A percentile compares a stretch with the other conserved stretches of the same genome.
Conservation (phyloP, 2,797 vertebrate genomes). For the Hozukius guyotensis region DNA sequence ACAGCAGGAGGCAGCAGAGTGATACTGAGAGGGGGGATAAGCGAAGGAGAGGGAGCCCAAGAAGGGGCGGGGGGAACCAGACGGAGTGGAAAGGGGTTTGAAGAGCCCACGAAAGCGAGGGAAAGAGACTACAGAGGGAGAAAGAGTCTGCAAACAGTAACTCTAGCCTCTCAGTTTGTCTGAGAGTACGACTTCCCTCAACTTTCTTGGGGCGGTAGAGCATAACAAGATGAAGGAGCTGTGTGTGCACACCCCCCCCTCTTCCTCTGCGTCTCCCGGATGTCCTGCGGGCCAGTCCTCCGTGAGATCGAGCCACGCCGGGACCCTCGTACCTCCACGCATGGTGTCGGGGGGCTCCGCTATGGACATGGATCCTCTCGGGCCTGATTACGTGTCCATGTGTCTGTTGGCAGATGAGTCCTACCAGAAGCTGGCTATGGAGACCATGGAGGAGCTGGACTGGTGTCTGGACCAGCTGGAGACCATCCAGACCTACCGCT, state of each 20-base stretch:
- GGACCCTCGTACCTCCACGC: constrained; percentile 51
- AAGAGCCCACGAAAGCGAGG: constrained; percentile 43
- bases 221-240: constrained; percentile 87
- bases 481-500: constrained; percentile 98
- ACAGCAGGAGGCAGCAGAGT: constrained; percentile 69
- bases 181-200: constrained; percentile 58
- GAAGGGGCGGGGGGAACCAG: constrained; percentile 44
- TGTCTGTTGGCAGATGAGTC: constrained; percentile 97
- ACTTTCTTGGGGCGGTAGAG: constrained; percentile 63
- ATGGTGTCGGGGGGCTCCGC: constrained; percentile 52
- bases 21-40: constrained; percentile 15
- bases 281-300: constrained; percentile 63
- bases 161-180: constrained; percentile 58
- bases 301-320: constrained; percentile 55
- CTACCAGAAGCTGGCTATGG: constrained; percentile 97
- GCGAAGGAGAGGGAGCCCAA: constrained; percentile 19
- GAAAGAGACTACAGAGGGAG: constrained; percentile 51
- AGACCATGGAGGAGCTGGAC: constrained; percentile 97
- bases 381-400: constrained; percentile 90
- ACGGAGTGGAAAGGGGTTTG: constrained; percentile 57
- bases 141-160: constrained; percentile 60
- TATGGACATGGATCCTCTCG: constrained; percentile 79
- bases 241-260: constrained; percentile 80
- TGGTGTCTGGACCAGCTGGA: constrained; percentile 99
- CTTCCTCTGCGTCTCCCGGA: constrained; percentile 59